Percentiles rank a stretch among this genome's conserved stretches.
These are phyloP conservation scores for Dendrocincla fuliginosa DNA, from an alignment of 2,797 vertebrate genomes.

Conservation along the genomic window DNA sequence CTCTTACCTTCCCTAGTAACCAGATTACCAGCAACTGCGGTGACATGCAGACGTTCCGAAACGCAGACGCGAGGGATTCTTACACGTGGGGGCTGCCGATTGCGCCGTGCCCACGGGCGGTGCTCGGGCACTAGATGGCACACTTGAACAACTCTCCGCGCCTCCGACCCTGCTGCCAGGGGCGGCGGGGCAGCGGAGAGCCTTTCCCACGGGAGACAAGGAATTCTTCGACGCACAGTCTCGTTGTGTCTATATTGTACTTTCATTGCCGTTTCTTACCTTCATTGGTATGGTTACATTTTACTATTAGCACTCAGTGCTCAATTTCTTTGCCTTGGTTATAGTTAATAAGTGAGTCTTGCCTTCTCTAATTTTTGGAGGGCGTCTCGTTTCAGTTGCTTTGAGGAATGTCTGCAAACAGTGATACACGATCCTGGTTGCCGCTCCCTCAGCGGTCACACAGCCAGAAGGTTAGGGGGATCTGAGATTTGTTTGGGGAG, in stretches of 20 bases:
- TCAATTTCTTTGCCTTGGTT: background rate
- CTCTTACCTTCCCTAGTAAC: background rate
- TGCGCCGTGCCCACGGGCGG: rapidly evolving
- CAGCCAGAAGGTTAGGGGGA: background rate
- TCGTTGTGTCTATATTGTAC: rapidly evolving
- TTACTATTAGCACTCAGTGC: background rate
- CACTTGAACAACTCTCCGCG: constrained; percentile 9
- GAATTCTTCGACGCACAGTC: background rate
- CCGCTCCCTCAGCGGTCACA: background rate
- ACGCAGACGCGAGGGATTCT: too few species aligned
- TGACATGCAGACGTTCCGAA: rapidly evolving
- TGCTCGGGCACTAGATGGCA: constrained; percentile 57
- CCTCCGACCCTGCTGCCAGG: background rate
- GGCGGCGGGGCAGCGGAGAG: background rate
- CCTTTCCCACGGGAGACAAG: background rate
- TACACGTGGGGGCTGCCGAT: rapidly evolving
- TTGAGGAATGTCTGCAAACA: background rate
- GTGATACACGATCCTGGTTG: rapidly evolving
- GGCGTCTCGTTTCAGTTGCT: rapidly evolving
- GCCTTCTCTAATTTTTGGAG: background rate
- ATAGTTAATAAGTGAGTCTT: background rate
- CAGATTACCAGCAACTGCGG: rapidly evolving
- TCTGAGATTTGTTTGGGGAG: background rate
- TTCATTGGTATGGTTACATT: rapidly evolving
- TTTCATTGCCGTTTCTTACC: background rate